Percentiles rank a stretch among this genome's conserved stretches.
Evolutionary conservation across 1,140 invertebrate species (phyloP).

Genomic region (Caenorhabditis tropicalis): DNA sequence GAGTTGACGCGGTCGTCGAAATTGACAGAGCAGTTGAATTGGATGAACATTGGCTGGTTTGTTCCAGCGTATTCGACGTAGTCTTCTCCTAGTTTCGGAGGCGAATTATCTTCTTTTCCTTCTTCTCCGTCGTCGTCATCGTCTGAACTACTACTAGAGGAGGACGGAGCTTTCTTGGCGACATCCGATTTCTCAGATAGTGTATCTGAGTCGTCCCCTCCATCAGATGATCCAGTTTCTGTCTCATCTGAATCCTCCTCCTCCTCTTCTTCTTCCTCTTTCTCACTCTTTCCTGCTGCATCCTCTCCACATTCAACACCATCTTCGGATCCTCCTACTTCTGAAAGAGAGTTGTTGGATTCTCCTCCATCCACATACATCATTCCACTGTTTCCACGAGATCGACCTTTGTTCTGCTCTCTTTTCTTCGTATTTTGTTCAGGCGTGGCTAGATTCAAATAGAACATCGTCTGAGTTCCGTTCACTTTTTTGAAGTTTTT

Average conservation of each 20-base stretch:
- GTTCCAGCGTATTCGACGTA: background rate
- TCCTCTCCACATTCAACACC: background rate
- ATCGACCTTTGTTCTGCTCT: background rate
- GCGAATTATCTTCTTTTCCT: too few relatives aligned
- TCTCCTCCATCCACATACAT: background rate
- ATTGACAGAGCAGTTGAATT: slow-evolving; percentile 17
- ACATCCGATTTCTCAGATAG: too few relatives aligned
- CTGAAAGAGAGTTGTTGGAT: background rate
- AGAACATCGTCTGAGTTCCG: slow-evolving; percentile 5
- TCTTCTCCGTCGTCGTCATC: background rate
- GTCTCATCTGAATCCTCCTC: too few relatives aligned
- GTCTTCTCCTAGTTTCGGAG: background rate
- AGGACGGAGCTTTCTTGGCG: too few relatives aligned
- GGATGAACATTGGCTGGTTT: background rate
- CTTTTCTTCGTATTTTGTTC: background rate
- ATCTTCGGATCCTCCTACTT: background rate
- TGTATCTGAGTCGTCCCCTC: too few relatives aligned
- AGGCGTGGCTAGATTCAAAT: background rate
- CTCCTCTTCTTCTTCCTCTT: too few relatives aligned
- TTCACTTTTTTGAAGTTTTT: slow-evolving; percentile 18
- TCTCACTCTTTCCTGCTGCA: too few relatives aligned
- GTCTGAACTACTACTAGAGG: too few relatives aligned
- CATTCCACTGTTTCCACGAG: background rate
- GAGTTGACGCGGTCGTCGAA: background rate
- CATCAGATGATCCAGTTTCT: too few relatives aligned